Percentiles rank a stretch among this genome's conserved stretches.
phyloP scores from a whole-genome alignment of 2,888 invertebrate genomes.

The Morpho helenor region DNA sequence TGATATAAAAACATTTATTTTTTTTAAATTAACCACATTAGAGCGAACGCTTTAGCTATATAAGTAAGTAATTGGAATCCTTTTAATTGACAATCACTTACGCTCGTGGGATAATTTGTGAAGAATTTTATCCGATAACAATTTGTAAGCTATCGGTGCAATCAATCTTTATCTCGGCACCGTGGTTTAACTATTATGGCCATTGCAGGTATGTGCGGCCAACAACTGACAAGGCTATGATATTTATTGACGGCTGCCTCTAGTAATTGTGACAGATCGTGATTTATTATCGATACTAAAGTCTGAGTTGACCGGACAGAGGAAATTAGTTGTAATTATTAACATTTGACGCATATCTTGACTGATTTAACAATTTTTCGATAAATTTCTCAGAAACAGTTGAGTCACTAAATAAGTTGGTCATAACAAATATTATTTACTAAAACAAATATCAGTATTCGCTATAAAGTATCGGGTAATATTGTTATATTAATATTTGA shows the following conservation, averaged over 20 bases:
- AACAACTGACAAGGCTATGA: constrained; percentile 13
- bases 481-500: no score
- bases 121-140: constrained; percentile 11
- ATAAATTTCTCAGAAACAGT: no score
- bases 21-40: no score
- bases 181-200: constrained; percentile 13
- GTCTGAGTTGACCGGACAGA: not conserved
- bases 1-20: no score
- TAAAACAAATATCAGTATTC: no score
- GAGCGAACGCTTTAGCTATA: not conserved
- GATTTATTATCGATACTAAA: constrained; percentile 7
- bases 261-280: constrained; percentile 12
- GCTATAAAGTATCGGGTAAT: no score
- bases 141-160: constrained; percentile 13
- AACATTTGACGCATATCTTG: no score
- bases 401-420: no score
- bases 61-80: not conserved
- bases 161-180: constrained; percentile 19
- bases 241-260: constrained; percentile 18
- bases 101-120: constrained; percentile 9
- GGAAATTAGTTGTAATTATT: no score
- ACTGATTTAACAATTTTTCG: no score
- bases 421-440: no score
- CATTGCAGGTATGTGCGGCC: constrained; percentile 14
- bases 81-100: constrained; percentile 6